Evolutionary conservation across 2,113 vertebrate genomes (phyloP).

Genomic region (Platycercus adscitus): DNA sequence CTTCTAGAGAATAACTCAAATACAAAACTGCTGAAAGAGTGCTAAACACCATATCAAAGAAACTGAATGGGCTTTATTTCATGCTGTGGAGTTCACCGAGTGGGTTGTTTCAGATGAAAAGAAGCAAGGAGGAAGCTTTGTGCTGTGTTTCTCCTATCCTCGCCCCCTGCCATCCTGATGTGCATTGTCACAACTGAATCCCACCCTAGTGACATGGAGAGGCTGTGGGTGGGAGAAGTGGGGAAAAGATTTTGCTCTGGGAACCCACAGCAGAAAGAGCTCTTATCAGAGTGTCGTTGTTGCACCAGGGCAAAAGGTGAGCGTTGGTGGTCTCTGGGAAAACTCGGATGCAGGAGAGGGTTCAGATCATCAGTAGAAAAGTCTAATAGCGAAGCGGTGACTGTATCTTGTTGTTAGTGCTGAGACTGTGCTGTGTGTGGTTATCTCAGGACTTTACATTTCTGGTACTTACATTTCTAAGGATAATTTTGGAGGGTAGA

Average conservation of each 20-base stretch:
- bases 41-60: background rate
- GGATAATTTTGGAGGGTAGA: background rate
- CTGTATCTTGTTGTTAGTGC: background rate
- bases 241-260: background rate
- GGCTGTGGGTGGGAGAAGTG: background rate
- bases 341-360: accelerated
- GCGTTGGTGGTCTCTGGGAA: accelerated
- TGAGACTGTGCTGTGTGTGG: accelerated
- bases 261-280: background rate
- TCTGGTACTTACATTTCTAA: background rate
- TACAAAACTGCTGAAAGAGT: background rate
- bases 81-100: background rate
- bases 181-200: background rate
- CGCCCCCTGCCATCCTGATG: accelerated
- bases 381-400: accelerated
- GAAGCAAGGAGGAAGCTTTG: background rate
- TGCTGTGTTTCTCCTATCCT: background rate
- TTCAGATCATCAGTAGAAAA: accelerated
- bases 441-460: background rate
- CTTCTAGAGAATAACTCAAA: background rate
- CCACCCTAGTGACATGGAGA: background rate
- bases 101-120: background rate
- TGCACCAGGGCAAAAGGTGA: background rate
- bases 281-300: background rate
- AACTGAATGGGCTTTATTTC: background rate